Conservation (phyloP, 1,140 invertebrate species). For the Tigriopus japonicus region DNA sequence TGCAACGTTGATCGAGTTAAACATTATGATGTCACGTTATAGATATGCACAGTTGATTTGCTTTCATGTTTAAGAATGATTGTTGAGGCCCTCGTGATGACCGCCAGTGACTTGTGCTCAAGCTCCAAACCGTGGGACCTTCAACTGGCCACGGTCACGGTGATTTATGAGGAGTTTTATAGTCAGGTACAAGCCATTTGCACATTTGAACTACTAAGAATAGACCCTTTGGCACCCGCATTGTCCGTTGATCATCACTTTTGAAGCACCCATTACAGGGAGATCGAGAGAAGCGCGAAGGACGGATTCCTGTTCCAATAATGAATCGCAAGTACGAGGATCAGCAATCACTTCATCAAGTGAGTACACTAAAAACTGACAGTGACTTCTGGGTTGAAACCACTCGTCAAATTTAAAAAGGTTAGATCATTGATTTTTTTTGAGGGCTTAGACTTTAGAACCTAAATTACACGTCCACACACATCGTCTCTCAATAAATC, state of each 20-base stretch:
- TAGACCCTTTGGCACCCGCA: neutral
- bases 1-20: no score
- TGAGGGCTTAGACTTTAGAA: neutral
- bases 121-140: slow-evolving; percentile 62
- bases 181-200: slow-evolving; percentile 36
- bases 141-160: slow-evolving; percentile 55
- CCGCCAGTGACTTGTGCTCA: slow-evolving; percentile 58
- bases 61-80: slow-evolving; percentile 27
- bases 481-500: neutral
- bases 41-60: neutral
- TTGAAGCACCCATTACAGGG: slow-evolving; percentile 27
- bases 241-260: slow-evolving; percentile 17
- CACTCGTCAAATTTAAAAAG: no score
- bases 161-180: slow-evolving; percentile 72
- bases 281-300: slow-evolving; percentile 47
- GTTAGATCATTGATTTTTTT: no score
- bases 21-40: no score
- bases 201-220: neutral
- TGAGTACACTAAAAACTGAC: no score
- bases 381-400: no score
- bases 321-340: slow-evolving; percentile 55
- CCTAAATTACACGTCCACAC: no score
- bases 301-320: slow-evolving; percentile 51
- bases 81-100: slow-evolving; percentile 56
- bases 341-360: slow-evolving; percentile 51